Percentiles rank a stretch among this genome's conserved stretches.
These are phyloP conservation scores for Pelochelys cantorii DNA, from an alignment of 2,797 vertebrate genomes.

Conservation along the genomic window DNA sequence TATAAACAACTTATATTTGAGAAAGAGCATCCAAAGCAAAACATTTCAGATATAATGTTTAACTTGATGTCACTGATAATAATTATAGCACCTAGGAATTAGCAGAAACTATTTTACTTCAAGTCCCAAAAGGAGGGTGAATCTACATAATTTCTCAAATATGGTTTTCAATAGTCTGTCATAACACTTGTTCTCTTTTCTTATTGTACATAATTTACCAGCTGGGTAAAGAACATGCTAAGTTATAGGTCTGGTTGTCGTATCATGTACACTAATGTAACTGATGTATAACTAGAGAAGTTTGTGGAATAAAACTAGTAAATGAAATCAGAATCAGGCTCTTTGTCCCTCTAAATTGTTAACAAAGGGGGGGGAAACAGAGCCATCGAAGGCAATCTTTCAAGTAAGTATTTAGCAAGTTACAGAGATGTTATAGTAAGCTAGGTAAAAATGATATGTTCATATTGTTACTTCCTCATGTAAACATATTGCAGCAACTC, in stretches of 20 bases:
- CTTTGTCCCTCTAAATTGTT: slow-evolving; percentile 22
- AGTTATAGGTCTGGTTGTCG: not conserved
- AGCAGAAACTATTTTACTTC: not conserved
- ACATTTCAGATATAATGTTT: accelerated
- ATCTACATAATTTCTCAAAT: not conserved
- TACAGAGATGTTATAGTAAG: not conserved
- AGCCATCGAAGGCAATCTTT: not conserved
- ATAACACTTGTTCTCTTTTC: not conserved
- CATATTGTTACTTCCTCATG: slow-evolving; percentile 20
- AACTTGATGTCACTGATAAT: not conserved
- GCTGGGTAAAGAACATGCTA: not conserved
- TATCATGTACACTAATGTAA: not conserved
- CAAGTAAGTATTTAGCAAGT: not conserved
- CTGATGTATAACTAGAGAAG: not conserved
- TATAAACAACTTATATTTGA: not conserved
- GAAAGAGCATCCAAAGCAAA: not conserved
- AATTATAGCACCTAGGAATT: not conserved
- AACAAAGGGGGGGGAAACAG: not conserved
- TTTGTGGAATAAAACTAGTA: not conserved
- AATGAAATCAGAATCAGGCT: not conserved
- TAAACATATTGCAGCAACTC: not conserved
- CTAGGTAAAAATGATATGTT: not conserved
- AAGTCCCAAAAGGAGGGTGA: not conserved
- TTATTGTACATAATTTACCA: not conserved
- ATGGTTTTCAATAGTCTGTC: not conserved